A percentile compares a stretch with the other conserved stretches of the same genome.
These are phyloP conservation scores for Ceratosolen solmsi DNA, from an alignment of 1,140 invertebrate genomes.

Conservation along the genomic window DNA sequence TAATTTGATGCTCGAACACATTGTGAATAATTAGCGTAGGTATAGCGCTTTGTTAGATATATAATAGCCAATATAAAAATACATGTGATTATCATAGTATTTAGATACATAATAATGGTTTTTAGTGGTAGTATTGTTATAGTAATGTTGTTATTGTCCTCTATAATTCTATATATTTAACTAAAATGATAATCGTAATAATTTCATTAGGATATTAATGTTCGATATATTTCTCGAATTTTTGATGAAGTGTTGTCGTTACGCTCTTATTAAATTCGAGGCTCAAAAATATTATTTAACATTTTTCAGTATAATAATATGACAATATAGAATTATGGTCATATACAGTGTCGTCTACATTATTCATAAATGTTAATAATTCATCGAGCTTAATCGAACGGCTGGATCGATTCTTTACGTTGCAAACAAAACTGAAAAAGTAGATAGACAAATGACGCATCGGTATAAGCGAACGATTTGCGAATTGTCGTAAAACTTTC, in stretches of 20 bases:
- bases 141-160: neutral
- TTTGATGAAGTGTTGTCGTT: no score
- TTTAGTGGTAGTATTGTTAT: no score
- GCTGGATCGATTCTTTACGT: neutral
- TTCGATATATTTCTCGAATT: no score
- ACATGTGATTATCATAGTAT: neutral
- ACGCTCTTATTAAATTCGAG: no score
- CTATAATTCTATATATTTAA: no score
- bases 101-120: neutral
- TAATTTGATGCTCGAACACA: neutral
- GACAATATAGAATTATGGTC: no score
- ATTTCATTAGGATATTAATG: no score
- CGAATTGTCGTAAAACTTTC: neutral
- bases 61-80: neutral
- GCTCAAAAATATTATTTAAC: no score
- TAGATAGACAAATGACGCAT: constrained; percentile 8
- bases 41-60: neutral
- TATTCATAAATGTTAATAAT: neutral
- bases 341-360: no score
- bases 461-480: neutral
- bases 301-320: no score
- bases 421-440: neutral
- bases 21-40: neutral
- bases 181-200: no score
- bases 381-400: neutral